Evolutionary conservation across 2,888 invertebrate species (phyloP).

Genomic region (Labia minor): DNA sequence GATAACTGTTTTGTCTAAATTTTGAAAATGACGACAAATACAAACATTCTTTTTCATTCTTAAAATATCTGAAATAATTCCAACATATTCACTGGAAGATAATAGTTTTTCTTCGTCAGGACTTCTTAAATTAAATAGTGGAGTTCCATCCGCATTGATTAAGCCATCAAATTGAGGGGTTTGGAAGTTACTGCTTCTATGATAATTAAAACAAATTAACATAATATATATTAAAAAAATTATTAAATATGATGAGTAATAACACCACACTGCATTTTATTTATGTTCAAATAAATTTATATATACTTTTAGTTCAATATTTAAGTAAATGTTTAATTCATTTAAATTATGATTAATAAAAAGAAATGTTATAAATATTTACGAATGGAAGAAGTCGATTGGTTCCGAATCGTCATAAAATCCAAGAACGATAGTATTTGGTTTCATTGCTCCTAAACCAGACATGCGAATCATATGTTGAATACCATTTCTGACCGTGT

Average conservation of each 20-base stretch:
- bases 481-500: slow-evolving; percentile 76
- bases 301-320: too few species aligned
- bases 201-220: neutral
- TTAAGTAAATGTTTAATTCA: too few species aligned
- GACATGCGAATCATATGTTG: slow-evolving; percentile 83
- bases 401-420: slow-evolving; percentile 73
- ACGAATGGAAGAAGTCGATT: slow-evolving; percentile 56
- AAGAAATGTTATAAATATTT: too few species aligned
- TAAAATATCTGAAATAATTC: slow-evolving; percentile 75
- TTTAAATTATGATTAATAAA: too few species aligned
- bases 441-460: slow-evolving; percentile 98
- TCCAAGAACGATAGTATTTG: slow-evolving; percentile 91
- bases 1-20: slow-evolving; percentile 66
- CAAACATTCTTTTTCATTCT: slow-evolving; percentile 91
- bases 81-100: slow-evolving; percentile 55
- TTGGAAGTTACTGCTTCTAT: neutral
- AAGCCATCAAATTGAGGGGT: neutral
- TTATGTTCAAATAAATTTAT: too few species aligned
- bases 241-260: too few species aligned
- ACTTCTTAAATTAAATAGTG: slow-evolving; percentile 45
- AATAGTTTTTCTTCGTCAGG: slow-evolving; percentile 34
- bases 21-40: slow-evolving; percentile 81
- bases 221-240: neutral
- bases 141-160: slow-evolving; percentile 29
- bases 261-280: too few species aligned